Percentiles rank a stretch among this genome's conserved stretches.
These are phyloP conservation scores for Leptodactylus fuscus DNA, from an alignment of 2,113 vertebrate species.

Conservation along the genomic window DNA sequence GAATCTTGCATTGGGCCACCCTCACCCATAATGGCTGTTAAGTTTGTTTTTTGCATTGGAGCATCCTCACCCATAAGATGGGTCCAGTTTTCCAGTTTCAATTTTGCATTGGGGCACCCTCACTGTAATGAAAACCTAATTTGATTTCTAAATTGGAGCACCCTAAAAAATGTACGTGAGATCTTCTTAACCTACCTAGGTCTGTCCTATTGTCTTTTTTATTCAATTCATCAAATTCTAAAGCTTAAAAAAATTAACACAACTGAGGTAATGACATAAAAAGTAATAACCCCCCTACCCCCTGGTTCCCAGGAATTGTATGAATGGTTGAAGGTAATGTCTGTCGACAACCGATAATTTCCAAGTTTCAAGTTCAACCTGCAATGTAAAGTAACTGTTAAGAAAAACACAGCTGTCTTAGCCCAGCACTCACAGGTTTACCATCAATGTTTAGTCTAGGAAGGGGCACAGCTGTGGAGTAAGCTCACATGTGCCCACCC, in stretches of 20 bases:
- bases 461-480: constrained; percentile 51
- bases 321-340: constrained; percentile 67
- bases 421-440: background rate
- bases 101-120: no score
- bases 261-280: constrained; percentile 12
- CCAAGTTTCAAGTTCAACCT: constrained; percentile 50
- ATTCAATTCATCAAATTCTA: background rate
- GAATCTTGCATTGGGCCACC: no score
- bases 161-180: no score
- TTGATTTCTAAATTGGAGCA: no score
- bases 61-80: no score
- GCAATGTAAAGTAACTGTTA: constrained; percentile 39
- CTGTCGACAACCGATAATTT: constrained; percentile 36
- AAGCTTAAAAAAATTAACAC: background rate
- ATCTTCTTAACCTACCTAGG: no score
- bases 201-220: no score
- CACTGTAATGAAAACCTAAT: no score
- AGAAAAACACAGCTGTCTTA: constrained; percentile 58
- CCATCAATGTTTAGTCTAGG: constrained; percentile 54
- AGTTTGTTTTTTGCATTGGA: no score
- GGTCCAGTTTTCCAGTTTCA: no score
- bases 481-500: constrained; percentile 29
- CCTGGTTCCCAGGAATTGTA: constrained; percentile 60
- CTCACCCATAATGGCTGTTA: no score
- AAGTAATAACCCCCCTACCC: background rate